Evolutionary conservation across 2,113 vertebrate genomes (phyloP).

Genomic region (Opisthocomus hoazin): DNA sequence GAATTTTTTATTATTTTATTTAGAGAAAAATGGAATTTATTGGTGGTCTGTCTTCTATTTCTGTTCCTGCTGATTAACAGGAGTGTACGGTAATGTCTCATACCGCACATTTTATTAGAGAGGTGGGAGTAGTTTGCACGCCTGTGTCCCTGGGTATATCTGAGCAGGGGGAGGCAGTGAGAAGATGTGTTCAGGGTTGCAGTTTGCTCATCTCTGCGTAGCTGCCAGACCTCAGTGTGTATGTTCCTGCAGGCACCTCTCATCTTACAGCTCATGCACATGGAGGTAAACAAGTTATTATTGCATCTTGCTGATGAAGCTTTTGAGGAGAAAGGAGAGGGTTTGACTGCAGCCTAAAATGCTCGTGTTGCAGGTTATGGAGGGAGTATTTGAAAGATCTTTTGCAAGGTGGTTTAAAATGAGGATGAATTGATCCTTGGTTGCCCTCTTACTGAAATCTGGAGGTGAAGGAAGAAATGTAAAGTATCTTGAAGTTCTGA

Average conservation of each 20-base stretch:
- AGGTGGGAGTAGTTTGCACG: background rate
- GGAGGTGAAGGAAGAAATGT: background rate
- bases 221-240: background rate
- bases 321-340: background rate
- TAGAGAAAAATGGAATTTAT: background rate
- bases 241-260: background rate
- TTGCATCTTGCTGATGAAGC: background rate
- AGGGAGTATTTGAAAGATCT: background rate
- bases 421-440: background rate
- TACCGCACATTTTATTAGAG: background rate
- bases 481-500: background rate
- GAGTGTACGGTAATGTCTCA: background rate
- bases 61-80: background rate
- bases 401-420: background rate
- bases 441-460: background rate
- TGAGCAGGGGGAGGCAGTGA: background rate
- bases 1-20: background rate
- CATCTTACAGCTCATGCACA: background rate
- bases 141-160: background rate
- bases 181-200: background rate
- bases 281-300: background rate
- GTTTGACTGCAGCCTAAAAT: background rate
- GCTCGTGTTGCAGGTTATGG: background rate
- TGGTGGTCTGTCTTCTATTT: background rate
- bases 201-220: background rate